Conservation (phyloP, 2,797 vertebrate species). For the Cheirogaleus major region DNA sequence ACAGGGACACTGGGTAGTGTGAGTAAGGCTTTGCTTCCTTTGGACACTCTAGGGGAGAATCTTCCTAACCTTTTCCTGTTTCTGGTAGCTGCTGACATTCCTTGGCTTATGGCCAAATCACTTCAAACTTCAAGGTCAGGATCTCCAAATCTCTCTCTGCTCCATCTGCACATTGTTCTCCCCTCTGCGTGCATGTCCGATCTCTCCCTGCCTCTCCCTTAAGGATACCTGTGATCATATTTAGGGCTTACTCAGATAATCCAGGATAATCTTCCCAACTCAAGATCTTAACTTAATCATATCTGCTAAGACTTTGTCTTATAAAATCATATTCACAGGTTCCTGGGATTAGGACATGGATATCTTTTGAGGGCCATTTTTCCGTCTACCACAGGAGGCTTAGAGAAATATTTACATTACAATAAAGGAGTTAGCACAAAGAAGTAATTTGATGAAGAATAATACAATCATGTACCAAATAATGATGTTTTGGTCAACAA, state of each 20-base stretch:
- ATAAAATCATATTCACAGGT: background rate
- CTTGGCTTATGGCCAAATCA: background rate
- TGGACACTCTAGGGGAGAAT: background rate
- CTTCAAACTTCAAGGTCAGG: background rate
- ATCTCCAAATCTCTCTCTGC: background rate
- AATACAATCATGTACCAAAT: background rate
- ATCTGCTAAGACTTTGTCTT: background rate
- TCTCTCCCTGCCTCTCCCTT: background rate
- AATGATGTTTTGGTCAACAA: background rate
- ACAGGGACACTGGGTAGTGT: too few species aligned
- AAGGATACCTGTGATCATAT: background rate
- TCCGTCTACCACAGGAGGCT: background rate
- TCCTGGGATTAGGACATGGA: background rate
- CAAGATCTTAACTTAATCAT: background rate
- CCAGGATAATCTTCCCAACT: background rate
- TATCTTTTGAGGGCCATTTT: background rate
- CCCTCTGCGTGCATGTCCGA: background rate
- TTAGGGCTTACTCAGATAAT: background rate
- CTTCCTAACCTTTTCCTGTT: background rate
- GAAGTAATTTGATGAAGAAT: background rate
- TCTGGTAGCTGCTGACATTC: background rate
- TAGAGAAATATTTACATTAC: background rate
- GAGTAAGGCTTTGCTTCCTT: background rate
- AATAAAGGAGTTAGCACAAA: background rate
- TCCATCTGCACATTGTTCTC: background rate